Percentiles rank a stretch among this genome's conserved stretches.
Conservation (phyloP, 2,797 vertebrate genomes). For the Vultur gryphus region DNA sequence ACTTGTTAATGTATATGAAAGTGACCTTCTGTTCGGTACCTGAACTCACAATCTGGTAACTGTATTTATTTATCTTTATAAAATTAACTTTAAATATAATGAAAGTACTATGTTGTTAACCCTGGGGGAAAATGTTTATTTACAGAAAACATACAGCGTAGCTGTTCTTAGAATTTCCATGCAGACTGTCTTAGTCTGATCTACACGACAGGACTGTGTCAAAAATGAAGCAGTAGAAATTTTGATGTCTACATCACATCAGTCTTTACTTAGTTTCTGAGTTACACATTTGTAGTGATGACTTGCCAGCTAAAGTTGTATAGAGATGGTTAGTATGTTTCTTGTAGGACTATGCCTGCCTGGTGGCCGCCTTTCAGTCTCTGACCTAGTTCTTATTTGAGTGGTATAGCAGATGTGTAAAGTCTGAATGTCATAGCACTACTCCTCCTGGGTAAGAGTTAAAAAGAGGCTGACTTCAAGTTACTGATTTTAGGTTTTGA, state of each 20-base stretch:
- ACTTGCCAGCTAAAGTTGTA: background rate
- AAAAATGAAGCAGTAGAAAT: background rate
- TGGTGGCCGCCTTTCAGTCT: background rate
- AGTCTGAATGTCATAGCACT: background rate
- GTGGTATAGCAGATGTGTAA: background rate
- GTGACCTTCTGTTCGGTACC: background rate
- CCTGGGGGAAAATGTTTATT: background rate
- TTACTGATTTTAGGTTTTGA: background rate
- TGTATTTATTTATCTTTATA: background rate
- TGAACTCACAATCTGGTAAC: background rate
- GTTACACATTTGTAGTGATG: background rate
- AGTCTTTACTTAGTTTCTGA: background rate
- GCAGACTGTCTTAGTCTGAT: background rate
- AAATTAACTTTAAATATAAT: background rate
- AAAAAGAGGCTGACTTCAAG: background rate
- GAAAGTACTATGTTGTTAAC: background rate
- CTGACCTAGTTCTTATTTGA: background rate
- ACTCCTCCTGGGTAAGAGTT: background rate
- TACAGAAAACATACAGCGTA: background rate
- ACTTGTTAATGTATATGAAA: background rate
- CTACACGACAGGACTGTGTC: background rate
- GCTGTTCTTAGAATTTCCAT: background rate
- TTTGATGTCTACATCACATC: background rate
- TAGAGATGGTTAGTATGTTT: background rate
- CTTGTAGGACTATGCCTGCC: background rate